Conservation (phyloP, 2,797 vertebrate species). For the Gila robusta region DNA sequence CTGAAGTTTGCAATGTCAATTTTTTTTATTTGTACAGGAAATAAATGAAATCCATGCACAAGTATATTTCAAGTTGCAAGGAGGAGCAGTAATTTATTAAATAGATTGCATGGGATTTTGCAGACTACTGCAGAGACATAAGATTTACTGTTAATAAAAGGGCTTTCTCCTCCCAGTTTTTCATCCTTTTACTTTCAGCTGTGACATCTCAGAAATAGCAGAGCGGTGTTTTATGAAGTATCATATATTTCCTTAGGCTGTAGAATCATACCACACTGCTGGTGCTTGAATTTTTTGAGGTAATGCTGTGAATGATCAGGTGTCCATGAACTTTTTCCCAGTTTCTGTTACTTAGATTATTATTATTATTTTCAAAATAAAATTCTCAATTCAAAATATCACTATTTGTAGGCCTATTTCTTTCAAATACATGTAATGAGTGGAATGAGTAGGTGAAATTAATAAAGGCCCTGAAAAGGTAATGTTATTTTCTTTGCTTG, state of each 20-base stretch:
- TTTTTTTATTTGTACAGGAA: not conserved
- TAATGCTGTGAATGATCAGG: not conserved
- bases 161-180: not conserved
- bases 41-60: not conserved
- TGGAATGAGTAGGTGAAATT: not conserved
- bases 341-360: not conserved
- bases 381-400: not conserved
- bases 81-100: constrained; percentile 6
- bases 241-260: not conserved
- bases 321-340: not conserved
- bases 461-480: not conserved
- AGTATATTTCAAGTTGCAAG: constrained; percentile 24
- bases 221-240: not conserved
- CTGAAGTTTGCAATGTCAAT: not conserved
- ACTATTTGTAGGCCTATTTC: not conserved
- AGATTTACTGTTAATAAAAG: constrained; percentile 28
- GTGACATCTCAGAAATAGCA: constrained; percentile 24
- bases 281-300: not conserved
- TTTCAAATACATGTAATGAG: not conserved
- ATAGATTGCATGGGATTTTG: not conserved
- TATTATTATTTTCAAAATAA: not conserved
- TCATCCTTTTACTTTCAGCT: not conserved
- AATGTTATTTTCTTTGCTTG: constrained; percentile 1
- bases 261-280: not conserved
- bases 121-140: constrained; percentile 13